Base-by-base conservation (phyloP, 2,888 invertebrate species). In the Camponotus fellah region DNA sequence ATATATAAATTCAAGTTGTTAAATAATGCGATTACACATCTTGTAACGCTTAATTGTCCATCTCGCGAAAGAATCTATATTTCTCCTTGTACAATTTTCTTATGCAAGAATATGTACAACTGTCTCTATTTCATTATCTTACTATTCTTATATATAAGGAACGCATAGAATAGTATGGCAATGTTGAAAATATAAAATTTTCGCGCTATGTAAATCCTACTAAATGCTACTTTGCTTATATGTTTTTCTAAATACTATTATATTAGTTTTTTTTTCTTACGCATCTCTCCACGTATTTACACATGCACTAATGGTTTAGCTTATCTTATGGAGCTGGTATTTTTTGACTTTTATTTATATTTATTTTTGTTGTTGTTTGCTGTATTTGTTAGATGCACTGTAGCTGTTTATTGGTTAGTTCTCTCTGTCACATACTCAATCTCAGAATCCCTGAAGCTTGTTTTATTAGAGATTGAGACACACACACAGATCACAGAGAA, bases 371-470 rank as follows among this genome's bases (percentile, higher is more conserved):
- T 94, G 93, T 94, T 94, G 92, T 95, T 94, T 94, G 94, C 94
- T 95, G 93, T 94, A 94, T 94, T 94, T 94, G 93, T 94, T 95
- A 95, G 95, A 95, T 95, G 94, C 94, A 95, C 95, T 95, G 95
- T 95, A 95, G 95, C 95, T 95, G 95, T 95, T 93, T 95, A 93
- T 94, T 94, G 94, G 93, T 94, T 95, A 94, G 93, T 93, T 94
- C 94, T 94, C 92, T 94, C 94, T 94, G 94, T 94, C 94, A 93
- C 92, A 93, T 93, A 93, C 93, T 94, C 93, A 92, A 91, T 93
- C 94, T 95, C 95, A 71, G 91, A 93, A 93, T 92, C 92, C 94
- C 91, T 92, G 93, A 94, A 93, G 94, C 94, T 94, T 94, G 93
- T 94, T 94, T 94, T 93, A 92, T 94, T 93, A 93, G 93, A 94